Evolutionary conservation across 2,888 invertebrate species (phyloP).

Genomic region (Macrosoma leucophasiata): DNA sequence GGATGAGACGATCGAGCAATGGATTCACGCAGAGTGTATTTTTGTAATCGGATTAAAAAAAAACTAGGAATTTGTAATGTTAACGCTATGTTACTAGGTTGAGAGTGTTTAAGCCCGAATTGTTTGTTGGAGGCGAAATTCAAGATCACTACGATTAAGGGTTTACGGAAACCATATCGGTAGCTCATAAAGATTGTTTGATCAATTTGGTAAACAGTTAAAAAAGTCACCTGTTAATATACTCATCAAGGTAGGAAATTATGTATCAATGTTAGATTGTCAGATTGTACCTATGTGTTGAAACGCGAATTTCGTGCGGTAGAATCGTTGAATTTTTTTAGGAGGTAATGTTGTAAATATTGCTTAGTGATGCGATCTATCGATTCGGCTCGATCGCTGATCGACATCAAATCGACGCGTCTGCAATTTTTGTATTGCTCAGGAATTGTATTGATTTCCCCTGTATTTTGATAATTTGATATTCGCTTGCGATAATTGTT

Average conservation of each 20-base stretch:
- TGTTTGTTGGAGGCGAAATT: constrained; percentile 41
- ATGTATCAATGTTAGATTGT: constrained; percentile 69
- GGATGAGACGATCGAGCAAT: constrained; percentile 51
- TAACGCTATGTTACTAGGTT: constrained; percentile 45
- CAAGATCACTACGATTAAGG: constrained; percentile 44
- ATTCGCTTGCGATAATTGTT: constrained; percentile 56
- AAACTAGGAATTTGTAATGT: constrained; percentile 56
- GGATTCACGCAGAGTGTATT: constrained; percentile 60
- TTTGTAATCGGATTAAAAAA: constrained; percentile 62
- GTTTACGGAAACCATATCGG: constrained; percentile 67
- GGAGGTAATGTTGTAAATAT: too few species aligned
- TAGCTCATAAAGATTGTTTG: constrained; percentile 59
- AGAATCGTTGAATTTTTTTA: too few species aligned
- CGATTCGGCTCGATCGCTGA: too few species aligned
- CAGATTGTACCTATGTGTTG: constrained; percentile 61
- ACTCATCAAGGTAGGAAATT: constrained; percentile 64
- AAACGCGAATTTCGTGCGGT: too few species aligned
- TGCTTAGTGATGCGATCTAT: too few species aligned
- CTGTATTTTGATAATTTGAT: constrained; percentile 55
- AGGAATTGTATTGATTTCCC: constrained; percentile 69
- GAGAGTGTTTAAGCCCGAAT: constrained; percentile 33
- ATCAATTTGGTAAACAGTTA: constrained; percentile 60
- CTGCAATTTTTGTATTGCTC: too few species aligned
- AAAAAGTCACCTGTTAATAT: constrained; percentile 69
- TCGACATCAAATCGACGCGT: constrained; percentile 30